Base-by-base conservation (phyloP, 2,888 invertebrate genomes). In the Orchesellides sinensis region DNA sequence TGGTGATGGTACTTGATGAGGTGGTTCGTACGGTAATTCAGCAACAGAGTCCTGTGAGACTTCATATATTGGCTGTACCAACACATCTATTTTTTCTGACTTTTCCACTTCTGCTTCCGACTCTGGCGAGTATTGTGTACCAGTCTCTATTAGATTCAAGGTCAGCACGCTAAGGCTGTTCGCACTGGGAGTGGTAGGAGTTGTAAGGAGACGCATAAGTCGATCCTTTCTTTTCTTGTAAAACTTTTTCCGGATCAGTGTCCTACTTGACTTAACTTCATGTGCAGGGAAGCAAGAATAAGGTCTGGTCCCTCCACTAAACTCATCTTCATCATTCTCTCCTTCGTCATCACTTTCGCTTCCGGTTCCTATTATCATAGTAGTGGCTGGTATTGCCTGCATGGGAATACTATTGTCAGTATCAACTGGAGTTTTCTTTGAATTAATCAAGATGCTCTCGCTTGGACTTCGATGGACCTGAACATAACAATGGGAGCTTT, bases 321-420 rank as follows among this genome's bases (percentile, higher is more conserved):
- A 45, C 1, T 45, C 54, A n/a, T n/a, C n/a, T 2, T 10, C 40
- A 40, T 40, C 40, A 27, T 25, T 69, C 14, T 32, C 49, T 3
- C 32, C 61, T 61, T 78, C 78, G 47, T 69, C 78, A 27, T 78
- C 70, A 12, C 69, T 78, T 35, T 78, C 70, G 45, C 63, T 78
- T 21, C 77, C 77, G 0, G 77, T 77, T 0, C 77, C 69, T 19
- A 61, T 63, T 10, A 47, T 52, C 4, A 25, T 54, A 23, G 25
- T 19, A 35, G 35, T 35, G 2, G 49, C 17, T 49, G 49, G 8
- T 3, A 49, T n/a, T 17, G 2, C 2, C 14, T 54, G 23, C 14
- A 12, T 23, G 23, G 25, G 21, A 12, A 14, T 2, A 14, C 6
- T n/a, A 6, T 8, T 40, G 10, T 5, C 2, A n/a, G n/a, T n/a